phyloP scores from a whole-genome alignment of 2,113 vertebrate genomes.

The Acanthisitta chloris region DNA sequence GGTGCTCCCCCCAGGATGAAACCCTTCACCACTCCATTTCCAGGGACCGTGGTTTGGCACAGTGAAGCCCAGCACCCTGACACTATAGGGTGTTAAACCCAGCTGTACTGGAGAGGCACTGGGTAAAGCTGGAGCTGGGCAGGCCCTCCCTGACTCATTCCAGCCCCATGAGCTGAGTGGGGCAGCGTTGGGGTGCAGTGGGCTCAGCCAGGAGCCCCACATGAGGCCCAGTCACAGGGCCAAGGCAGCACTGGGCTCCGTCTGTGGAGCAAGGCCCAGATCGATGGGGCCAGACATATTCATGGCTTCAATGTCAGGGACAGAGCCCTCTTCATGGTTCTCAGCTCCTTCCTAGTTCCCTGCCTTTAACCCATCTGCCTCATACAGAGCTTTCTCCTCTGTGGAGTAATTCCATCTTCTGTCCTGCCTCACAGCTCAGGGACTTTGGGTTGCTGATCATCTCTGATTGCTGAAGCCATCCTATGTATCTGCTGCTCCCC shows the following conservation, averaged over 20 bases:
- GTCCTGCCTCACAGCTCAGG: background rate
- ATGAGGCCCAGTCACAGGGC: rapidly evolving
- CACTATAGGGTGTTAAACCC: rapidly evolving
- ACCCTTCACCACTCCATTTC: background rate
- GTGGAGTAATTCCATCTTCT: background rate
- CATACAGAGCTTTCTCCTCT: background rate
- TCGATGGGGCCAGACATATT: background rate
- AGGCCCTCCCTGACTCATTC: background rate
- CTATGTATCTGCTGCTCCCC: background rate
- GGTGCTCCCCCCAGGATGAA: background rate
- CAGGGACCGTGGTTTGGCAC: background rate
- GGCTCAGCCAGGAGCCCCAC: background rate
- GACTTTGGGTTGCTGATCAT: background rate
- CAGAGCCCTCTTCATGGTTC: background rate
- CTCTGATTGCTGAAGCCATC: background rate
- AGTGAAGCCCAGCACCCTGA: background rate
- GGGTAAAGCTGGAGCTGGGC: background rate
- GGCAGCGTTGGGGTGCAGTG: background rate
- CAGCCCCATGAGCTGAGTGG: background rate
- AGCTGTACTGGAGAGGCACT: background rate
- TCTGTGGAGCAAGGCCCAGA: no score
- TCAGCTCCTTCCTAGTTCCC: background rate
- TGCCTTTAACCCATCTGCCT: background rate
- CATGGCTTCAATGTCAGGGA: background rate
- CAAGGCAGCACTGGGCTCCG: background rate